These are phyloP conservation scores for Dasyprocta punctata DNA, from an alignment of 2,113 vertebrate genomes.

Conservation along the genomic window DNA sequence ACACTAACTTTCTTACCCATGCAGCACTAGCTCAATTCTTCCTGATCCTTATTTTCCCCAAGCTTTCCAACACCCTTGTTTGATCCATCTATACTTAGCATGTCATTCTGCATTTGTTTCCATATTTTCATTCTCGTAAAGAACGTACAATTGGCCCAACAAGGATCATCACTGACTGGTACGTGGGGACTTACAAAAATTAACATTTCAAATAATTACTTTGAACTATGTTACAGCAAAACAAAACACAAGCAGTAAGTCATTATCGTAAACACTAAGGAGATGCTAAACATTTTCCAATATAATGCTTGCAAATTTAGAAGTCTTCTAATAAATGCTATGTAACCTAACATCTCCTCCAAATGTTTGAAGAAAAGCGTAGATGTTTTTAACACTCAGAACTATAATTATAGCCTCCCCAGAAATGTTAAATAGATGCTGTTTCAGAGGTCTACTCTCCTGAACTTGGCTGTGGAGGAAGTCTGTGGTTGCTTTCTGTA, in stretches of 20 bases:
- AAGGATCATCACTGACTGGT: not conserved
- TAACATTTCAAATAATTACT: not conserved
- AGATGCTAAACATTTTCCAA: not conserved
- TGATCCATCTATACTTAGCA: not conserved
- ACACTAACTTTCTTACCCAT: not conserved
- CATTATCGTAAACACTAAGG: not conserved
- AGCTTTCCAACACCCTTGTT: not conserved
- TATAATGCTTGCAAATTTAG: not conserved
- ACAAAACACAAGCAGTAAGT: not conserved
- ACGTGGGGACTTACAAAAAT: not conserved
- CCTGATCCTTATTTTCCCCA: not conserved
- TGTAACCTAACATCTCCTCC: not conserved
- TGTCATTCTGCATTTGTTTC: too few species aligned
- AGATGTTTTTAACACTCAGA: not conserved
- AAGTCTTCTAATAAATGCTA: not conserved
- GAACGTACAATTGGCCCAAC: too few species aligned
- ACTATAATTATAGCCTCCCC: not conserved
- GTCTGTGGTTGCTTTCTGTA: not conserved
- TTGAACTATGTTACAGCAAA: conserved; percentile 3
- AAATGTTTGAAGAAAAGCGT: not conserved
- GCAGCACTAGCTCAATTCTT: not conserved
- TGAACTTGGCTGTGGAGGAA: conserved; percentile 19
- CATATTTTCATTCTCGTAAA: too few species aligned
- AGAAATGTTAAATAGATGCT: conserved; percentile 28
- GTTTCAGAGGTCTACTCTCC: not conserved